Evolutionary conservation across 1,140 invertebrate species (phyloP).

Genomic region (Polyergus mexicanus): DNA sequence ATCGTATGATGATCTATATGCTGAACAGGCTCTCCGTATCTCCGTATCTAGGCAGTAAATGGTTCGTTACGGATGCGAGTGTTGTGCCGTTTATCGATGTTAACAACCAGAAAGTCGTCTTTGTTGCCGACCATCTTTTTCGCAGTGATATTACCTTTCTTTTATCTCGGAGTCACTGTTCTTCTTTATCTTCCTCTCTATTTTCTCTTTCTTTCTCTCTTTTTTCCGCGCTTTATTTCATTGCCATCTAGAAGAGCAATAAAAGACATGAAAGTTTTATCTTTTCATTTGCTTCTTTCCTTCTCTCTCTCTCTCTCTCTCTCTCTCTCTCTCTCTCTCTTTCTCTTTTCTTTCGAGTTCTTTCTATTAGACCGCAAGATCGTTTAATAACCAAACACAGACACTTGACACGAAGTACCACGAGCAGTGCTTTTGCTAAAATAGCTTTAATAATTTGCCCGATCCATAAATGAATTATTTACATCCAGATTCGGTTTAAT

Average conservation of each 20-base stretch:
- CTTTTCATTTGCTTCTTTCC: conserved; percentile 38
- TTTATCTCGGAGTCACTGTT: conserved; percentile 34
- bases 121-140: conserved; percentile 14
- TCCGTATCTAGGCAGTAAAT: conserved; percentile 30
- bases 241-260: conserved; percentile 47
- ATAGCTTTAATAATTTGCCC: conserved; percentile 44
- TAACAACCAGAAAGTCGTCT: conserved; percentile 31
- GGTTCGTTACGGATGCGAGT: conserved; percentile 28
- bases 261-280: conserved; percentile 63
- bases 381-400: conserved; percentile 41
- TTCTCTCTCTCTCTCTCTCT: background rate
- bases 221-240: conserved; percentile 50
- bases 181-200: conserved; percentile 51
- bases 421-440: conserved; percentile 18
- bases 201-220: conserved; percentile 38
- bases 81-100: conserved; percentile 4
- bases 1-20: conserved; percentile 13
- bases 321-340: no score
- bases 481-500: background rate
- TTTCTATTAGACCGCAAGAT: background rate
- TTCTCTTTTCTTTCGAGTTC: background rate
- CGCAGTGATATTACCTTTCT: conserved; percentile 20
- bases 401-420: background rate
- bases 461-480: conserved; percentile 47
- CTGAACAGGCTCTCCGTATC: background rate